Base-by-base conservation (phyloP, 2,888 invertebrate genomes). In the Trachelus troglodyta region DNA sequence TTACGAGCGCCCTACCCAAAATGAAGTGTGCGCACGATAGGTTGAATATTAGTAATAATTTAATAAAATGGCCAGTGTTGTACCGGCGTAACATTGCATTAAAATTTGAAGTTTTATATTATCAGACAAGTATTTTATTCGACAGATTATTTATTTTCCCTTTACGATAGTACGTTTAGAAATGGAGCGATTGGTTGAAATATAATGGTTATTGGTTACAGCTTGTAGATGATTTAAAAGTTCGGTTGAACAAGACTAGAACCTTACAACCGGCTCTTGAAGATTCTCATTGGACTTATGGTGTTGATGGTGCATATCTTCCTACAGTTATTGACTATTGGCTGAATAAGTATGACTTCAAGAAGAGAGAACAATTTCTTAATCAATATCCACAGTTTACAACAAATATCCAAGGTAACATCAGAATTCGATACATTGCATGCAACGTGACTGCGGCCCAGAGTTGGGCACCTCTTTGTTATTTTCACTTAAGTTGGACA, bases 311-410 rank as follows among this genome's bases (percentile, higher is more conserved):
- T 1, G 88, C 92, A 34, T 92, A 89, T 79, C 85, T 93, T 74
- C 86, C 90, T 15, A 88, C 87, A 34, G 86, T 94, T 11, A 81
- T 92, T 15, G 88, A 92, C 6, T 92, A 94, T 86, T 95, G 95
- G 95, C 89, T 89, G 23, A 92, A 92, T 35, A 91, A 93, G 37
- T 95, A 93, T 87, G 92, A 94, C 84, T 95, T 94, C 93, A 89
- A 89, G 76, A 89, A 92, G 77, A 91, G 93, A 23, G 93, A 94
- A 85, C 86, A 85, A 12, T 85, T 89, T 69, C 85, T 95, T 69
- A 95, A 95, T 86, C 85, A 89, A 12, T 93, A 92, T 82, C 92
- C 93, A 0, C 94, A 88, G 73, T 89, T 86, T 71, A 9, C 83
- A 9, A 88, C 88, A 12, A 89, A 88, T 33, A 84, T 89, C 69